A percentile compares a stretch with the other conserved stretches of the same genome.
These are phyloP conservation scores for Caretta caretta DNA, from an alignment of 2,113 vertebrate species.

Conservation along the genomic window DNA sequence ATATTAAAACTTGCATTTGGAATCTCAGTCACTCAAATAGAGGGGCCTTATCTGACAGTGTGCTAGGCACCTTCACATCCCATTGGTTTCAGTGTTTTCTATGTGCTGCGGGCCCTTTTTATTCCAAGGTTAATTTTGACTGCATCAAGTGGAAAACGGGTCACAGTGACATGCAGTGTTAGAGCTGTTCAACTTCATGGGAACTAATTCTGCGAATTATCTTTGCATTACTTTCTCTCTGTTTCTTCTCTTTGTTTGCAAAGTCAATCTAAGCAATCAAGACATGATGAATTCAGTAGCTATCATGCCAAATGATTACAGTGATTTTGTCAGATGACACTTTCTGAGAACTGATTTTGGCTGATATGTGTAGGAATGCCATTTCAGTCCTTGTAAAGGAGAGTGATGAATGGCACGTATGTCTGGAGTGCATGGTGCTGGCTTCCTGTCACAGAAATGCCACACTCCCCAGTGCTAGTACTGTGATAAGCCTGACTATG, in stretches of 20 bases:
- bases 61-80: not conserved
- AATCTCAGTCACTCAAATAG: not conserved
- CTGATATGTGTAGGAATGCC: constrained; percentile 30
- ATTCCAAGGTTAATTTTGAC: constrained; percentile 38
- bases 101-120: not conserved
- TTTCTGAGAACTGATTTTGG: constrained; percentile 33
- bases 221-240: not conserved
- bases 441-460: constrained; percentile 72
- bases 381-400: not conserved
- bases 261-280: not conserved
- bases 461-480: constrained; percentile 60
- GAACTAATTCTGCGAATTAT: not conserved
- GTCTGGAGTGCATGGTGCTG: constrained; percentile 46
- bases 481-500: constrained; percentile 64
- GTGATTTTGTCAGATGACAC: not conserved
- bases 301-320: not conserved
- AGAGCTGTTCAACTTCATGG: not conserved
- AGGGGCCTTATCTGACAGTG: not conserved
- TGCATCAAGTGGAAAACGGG: not conserved
- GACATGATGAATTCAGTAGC: not conserved
- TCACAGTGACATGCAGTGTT: rapidly evolving
- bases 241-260: not conserved
- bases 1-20: not conserved
- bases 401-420: constrained; percentile 54
- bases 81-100: not conserved